phyloP scores from a whole-genome alignment of 2,888 invertebrate species.

The Drosophila buzzatii region DNA sequence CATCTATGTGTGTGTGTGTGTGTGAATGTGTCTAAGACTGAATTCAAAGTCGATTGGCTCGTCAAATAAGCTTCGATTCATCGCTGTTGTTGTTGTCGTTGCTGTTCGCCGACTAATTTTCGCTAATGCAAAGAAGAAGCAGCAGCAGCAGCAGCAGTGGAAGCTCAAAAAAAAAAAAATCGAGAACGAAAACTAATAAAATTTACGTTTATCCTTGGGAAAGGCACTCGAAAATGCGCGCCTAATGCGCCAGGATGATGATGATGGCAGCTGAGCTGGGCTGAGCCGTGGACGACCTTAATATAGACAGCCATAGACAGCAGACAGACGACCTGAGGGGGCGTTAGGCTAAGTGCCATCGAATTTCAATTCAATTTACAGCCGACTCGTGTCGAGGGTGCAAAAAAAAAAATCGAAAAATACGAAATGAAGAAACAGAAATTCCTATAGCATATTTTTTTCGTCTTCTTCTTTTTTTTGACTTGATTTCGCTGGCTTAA shows the following conservation, averaged over 20 bases:
- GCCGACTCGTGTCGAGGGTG: constrained; percentile 64
- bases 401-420: constrained; percentile 38
- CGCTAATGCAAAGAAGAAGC: constrained; percentile 73
- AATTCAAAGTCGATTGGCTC: constrained; percentile 49
- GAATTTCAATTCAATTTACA: constrained; percentile 80
- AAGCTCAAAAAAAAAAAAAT: constrained; percentile 13
- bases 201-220: constrained; percentile 80
- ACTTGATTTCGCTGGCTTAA: constrained; percentile 60
- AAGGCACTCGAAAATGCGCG: constrained; percentile 79
- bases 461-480: constrained; percentile 29
- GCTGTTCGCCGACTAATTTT: constrained; percentile 72
- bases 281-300: constrained; percentile 62
- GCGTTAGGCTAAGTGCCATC: constrained; percentile 72
- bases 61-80: constrained; percentile 64
- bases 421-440: constrained; percentile 13
- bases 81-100: constrained; percentile 25
- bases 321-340: constrained; percentile 26
- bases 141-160: constrained; percentile 27
- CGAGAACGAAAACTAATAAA: constrained; percentile 71
- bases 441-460: constrained; percentile 66
- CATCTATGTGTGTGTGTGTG: background rate
- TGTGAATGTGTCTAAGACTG: constrained; percentile 17
- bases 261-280: constrained; percentile 44
- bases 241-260: constrained; percentile 69
- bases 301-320: constrained; percentile 65